Evolutionary conservation across 2,888 invertebrate genomes (phyloP).

Genomic region (Nephrotoma guestfalica): DNA sequence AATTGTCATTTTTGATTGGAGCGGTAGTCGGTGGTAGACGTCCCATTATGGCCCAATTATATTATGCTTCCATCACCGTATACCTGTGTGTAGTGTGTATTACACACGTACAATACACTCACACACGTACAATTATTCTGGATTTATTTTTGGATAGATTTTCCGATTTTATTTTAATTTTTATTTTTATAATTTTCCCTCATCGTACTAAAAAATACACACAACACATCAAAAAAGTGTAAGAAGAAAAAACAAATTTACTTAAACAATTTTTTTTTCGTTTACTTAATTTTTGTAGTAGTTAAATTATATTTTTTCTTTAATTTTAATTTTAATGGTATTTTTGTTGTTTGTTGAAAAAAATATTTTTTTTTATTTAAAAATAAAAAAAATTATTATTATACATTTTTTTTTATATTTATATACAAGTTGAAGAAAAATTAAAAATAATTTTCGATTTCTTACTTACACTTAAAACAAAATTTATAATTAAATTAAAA

Average conservation of each 20-base stretch:
- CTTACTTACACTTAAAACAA: background rate
- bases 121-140: background rate
- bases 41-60: background rate
- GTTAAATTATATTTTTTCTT: background rate
- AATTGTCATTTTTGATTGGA: background rate
- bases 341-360: background rate
- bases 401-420: background rate
- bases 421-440: background rate
- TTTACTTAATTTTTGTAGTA: background rate
- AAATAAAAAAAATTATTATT: background rate
- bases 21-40: background rate
- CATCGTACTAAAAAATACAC: background rate
- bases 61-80: background rate
- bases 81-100: background rate
- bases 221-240: background rate
- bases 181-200: background rate
- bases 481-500: background rate
- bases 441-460: background rate
- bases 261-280: background rate
- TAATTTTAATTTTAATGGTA: background rate
- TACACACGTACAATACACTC: background rate
- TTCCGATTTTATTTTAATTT: background rate
- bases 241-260: background rate
- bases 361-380: background rate
- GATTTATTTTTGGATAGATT: background rate